These are phyloP conservation scores for Drosophila lacteicornis DNA, from an alignment of 1,140 invertebrate species.

Conservation along the genomic window DNA sequence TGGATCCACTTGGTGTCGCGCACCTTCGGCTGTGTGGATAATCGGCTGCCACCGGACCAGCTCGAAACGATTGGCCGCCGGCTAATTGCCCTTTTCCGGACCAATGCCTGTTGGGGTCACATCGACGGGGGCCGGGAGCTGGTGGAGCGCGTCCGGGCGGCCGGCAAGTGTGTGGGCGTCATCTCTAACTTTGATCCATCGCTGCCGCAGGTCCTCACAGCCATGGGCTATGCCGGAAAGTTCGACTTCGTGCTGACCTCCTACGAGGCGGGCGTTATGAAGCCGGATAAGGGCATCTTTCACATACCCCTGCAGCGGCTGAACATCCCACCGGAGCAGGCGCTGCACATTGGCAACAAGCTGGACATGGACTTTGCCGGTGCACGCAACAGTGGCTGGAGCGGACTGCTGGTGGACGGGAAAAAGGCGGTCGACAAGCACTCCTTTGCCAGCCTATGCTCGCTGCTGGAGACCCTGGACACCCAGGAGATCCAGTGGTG, in stretches of 20 bases:
- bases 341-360: slow-evolving; percentile 93
- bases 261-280: slow-evolving; percentile 74
- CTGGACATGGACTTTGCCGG: slow-evolving; percentile 91
- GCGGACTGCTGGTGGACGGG: slow-evolving; percentile 85
- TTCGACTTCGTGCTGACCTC: slow-evolving; percentile 82
- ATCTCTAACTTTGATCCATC: slow-evolving; percentile 83
- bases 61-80: slow-evolving; percentile 51
- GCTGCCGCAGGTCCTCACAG: slow-evolving; percentile 48
- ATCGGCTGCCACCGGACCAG: slow-evolving; percentile 22
- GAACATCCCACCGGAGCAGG: slow-evolving; percentile 86
- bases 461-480: slow-evolving; percentile 53
- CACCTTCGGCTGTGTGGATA: slow-evolving; percentile 58
- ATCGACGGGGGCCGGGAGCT: slow-evolving; percentile 60
- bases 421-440: not conserved
- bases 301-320: slow-evolving; percentile 42
- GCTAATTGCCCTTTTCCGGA: slow-evolving; percentile 60
- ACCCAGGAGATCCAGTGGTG: slow-evolving; percentile 62
- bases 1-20: slow-evolving; percentile 66
- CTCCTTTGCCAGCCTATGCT: slow-evolving; percentile 43
- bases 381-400: slow-evolving; percentile 91
- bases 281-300: slow-evolving; percentile 73
- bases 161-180: slow-evolving; percentile 70
- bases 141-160: slow-evolving; percentile 52
- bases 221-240: slow-evolving; percentile 55
- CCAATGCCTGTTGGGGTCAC: slow-evolving; percentile 62